Evolutionary conservation across 2,797 vertebrate genomes (phyloP).

Genomic region (Acipenser oxyrinchus): DNA sequence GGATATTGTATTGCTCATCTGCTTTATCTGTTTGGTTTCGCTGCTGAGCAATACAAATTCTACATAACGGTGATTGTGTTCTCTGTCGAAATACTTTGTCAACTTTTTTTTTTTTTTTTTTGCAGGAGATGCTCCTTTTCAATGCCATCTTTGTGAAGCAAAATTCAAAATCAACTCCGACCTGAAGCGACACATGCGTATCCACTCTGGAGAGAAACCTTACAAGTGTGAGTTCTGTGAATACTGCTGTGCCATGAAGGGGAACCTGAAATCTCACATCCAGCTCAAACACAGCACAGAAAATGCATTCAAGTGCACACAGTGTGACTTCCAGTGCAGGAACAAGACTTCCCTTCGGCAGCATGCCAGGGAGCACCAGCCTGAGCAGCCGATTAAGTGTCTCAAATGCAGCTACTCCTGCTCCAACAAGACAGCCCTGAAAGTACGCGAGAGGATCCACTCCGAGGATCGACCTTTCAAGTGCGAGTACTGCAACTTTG

Average conservation of each 20-base stretch:
- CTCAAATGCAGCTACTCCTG: slow-evolving; percentile 85
- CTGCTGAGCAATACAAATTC: slow-evolving; percentile 3
- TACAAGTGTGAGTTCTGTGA: slow-evolving; percentile 92
- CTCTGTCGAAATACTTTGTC: neutral
- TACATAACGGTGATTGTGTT: neutral
- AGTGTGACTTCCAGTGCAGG: slow-evolving; percentile 84
- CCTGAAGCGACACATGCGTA: slow-evolving; percentile 87
- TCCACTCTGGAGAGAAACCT: slow-evolving; percentile 95
- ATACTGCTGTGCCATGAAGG: slow-evolving; percentile 96
- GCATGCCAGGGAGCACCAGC: slow-evolving; percentile 79
- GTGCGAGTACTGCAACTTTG: slow-evolving; percentile 77
- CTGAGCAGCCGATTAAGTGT: slow-evolving; percentile 81
- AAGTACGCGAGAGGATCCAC: slow-evolving; percentile 83
- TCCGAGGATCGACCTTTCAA: slow-evolving; percentile 86
- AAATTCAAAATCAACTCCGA: slow-evolving; percentile 99
- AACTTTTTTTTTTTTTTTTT: neutral
- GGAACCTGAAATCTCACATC: slow-evolving; percentile 90
- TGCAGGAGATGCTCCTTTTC: slow-evolving; percentile 91
- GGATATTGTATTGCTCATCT: neutral
- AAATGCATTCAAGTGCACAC: slow-evolving; percentile 68
- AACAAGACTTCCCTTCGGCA: slow-evolving; percentile 81
- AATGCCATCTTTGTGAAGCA: slow-evolving; percentile 86
- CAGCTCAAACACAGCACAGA: slow-evolving; percentile 82
- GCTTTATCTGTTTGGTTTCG: slow-evolving; percentile 13
- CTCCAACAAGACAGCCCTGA: slow-evolving; percentile 82